A percentile compares a stretch with the other conserved stretches of the same genome.
phyloP scores from a whole-genome alignment of 2,113 vertebrate species.

The Etia nguti region DNA sequence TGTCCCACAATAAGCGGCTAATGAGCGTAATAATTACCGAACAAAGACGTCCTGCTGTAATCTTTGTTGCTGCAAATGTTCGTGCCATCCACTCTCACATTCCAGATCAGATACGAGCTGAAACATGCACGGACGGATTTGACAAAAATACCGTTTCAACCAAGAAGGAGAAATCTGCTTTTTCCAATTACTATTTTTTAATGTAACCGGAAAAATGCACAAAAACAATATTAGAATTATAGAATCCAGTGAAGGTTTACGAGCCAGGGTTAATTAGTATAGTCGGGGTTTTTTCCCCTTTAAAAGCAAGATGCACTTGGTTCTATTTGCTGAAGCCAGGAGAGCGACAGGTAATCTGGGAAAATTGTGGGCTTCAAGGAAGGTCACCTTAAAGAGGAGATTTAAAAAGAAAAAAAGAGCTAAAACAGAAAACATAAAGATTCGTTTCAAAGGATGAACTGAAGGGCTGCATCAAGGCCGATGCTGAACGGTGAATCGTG shows the following conservation, averaged over 20 bases:
- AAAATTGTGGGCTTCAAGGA: background rate
- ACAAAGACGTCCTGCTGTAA: background rate
- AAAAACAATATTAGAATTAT: background rate
- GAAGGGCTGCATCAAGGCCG: background rate
- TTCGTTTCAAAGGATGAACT: background rate
- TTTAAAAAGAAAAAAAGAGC: background rate
- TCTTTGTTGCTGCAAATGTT: background rate
- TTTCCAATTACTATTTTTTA: fast-evolving
- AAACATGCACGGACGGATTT: background rate
- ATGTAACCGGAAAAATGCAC: background rate
- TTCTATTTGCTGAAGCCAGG: background rate
- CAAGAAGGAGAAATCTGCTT: background rate
- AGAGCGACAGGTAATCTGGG: background rate
- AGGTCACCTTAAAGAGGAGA: background rate
- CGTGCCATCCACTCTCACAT: background rate
- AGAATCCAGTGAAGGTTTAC: background rate
- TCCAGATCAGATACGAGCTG: background rate
- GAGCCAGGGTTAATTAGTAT: background rate
- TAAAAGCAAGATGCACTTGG: background rate
- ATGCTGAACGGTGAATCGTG: background rate
- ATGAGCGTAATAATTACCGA: background rate
- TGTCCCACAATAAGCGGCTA: background rate
- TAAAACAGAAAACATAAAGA: background rate
- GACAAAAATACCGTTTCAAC: background rate
- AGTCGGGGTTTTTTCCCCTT: background rate